Conservation (phyloP, 2,888 invertebrate species). For the Callyntrura sp. region DNA sequence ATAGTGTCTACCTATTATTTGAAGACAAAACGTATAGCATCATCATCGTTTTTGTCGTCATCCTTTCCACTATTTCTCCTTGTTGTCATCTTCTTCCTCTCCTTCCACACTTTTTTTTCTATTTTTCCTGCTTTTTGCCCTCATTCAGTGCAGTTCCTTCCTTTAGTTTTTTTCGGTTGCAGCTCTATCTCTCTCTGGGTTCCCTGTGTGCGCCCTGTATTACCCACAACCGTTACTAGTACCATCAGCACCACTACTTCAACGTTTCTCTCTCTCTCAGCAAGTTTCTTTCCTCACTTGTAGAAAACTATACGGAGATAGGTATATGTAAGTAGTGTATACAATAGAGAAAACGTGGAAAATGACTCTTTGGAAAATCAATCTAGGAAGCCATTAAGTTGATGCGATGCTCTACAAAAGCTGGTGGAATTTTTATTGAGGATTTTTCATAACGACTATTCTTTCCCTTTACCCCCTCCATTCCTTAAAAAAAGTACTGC, state of each 20-base stretch:
- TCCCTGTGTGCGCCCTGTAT: slow-evolving; percentile 15
- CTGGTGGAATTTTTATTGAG: slow-evolving; percentile 83
- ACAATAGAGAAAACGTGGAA: slow-evolving; percentile 79
- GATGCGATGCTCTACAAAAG: slow-evolving; percentile 82
- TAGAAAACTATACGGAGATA: background rate
- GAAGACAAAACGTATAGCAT: slow-evolving; percentile 76
- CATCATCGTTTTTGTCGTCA: slow-evolving; percentile 73
- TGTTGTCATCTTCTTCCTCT: slow-evolving; percentile 28
- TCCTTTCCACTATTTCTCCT: slow-evolving; percentile 68
- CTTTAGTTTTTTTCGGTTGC: background rate
- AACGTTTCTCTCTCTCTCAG: slow-evolving; percentile 14
- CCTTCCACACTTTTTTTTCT: background rate
- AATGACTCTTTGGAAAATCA: slow-evolving; percentile 84
- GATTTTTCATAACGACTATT: slow-evolving; percentile 83
- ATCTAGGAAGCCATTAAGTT: slow-evolving; percentile 83
- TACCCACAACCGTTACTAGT: slow-evolving; percentile 17
- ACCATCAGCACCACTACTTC: background rate
- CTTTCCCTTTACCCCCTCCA: slow-evolving; percentile 72
- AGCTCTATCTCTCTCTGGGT: too few relatives aligned
- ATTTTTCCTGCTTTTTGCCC: slow-evolving; percentile 40
- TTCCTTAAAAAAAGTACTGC: too few relatives aligned
- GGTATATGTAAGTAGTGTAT: slow-evolving; percentile 57
- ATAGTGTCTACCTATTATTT: slow-evolving; percentile 76
- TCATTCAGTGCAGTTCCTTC: slow-evolving; percentile 53
- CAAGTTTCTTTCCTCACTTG: slow-evolving; percentile 34